Evolutionary conservation across 2,797 vertebrate genomes (phyloP).

Genomic region (Poecilia wingei): DNA sequence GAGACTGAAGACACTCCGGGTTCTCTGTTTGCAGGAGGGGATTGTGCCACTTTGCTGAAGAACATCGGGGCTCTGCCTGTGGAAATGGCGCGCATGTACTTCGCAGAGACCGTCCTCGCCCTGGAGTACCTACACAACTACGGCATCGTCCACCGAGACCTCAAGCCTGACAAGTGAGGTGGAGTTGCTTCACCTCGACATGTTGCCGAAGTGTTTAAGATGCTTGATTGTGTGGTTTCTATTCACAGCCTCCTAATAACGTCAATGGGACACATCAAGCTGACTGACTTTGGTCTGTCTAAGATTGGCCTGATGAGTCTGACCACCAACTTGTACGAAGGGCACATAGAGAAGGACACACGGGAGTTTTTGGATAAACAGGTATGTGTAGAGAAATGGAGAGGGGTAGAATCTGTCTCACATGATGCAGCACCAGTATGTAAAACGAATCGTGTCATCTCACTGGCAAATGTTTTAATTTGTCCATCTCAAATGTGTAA

Average conservation of each 20-base stretch:
- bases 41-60: constrained; percentile 91
- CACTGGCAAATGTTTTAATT: not conserved
- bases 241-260: constrained; percentile 88
- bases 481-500: not conserved
- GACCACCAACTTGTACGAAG: constrained; percentile 92
- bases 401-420: not conserved
- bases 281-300: constrained; percentile 91
- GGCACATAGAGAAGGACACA: constrained; percentile 92
- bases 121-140: constrained; percentile 93
- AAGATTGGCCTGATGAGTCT: constrained; percentile 95
- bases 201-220: not conserved
- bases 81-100: constrained; percentile 93
- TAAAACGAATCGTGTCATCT: not conserved
- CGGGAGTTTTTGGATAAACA: constrained; percentile 93
- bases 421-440: not conserved
- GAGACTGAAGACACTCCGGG: constrained; percentile 9
- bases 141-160: constrained; percentile 90
- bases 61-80: constrained; percentile 90
- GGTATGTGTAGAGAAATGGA: constrained; percentile 66
- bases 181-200: not conserved
- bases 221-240: constrained; percentile 3
- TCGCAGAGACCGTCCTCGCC: constrained; percentile 89
- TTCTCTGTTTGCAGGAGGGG: constrained; percentile 81
- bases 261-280: constrained; percentile 93
- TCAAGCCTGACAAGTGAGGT: constrained; percentile 92